These are phyloP conservation scores for Corvus moneduloides DNA, from an alignment of 2,113 vertebrate genomes.

Conservation along the genomic window DNA sequence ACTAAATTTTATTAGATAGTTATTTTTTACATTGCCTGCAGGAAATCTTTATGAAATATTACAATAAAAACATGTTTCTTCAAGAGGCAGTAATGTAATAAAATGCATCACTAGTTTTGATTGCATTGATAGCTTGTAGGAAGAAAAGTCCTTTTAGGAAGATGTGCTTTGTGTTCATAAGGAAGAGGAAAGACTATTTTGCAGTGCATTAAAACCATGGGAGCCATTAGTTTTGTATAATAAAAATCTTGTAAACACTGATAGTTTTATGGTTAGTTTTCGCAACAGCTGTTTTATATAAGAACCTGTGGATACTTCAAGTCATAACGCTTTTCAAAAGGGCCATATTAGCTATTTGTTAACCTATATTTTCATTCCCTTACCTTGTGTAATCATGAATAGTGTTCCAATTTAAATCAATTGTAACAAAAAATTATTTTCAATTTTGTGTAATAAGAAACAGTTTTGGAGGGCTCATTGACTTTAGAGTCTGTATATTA, in stretches of 20 bases:
- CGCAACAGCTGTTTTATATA: conserved; percentile 4
- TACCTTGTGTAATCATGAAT: not conserved
- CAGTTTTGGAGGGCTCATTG: not conserved
- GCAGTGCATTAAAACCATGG: conserved; percentile 11
- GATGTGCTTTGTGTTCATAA: conserved; percentile 16
- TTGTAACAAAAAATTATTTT: not conserved
- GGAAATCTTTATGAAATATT: conserved; percentile 44
- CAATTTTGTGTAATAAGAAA: not conserved
- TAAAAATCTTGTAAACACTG: conserved; percentile 52
- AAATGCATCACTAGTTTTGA: conserved; percentile 63
- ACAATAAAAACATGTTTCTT: conserved; percentile 22
- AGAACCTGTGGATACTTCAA: not conserved
- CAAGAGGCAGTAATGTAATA: conserved; percentile 18
- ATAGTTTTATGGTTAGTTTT: conserved; percentile 39
- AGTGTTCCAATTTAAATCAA: not conserved
- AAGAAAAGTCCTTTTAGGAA: not conserved
- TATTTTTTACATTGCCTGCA: conserved; percentile 22
- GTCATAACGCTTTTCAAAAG: not conserved
- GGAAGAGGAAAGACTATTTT: not conserved
- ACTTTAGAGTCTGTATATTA: not conserved
- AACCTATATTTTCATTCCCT: not conserved
- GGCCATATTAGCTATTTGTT: not conserved
- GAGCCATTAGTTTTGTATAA: conserved; percentile 8
- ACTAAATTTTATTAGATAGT: conserved; percentile 44
- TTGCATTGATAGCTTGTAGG: not conserved